Evolutionary conservation across 2,888 invertebrate species (phyloP), one percentile per base, ranked within the genome.

Genomic region (Bhutanitis thaidina): DNA sequence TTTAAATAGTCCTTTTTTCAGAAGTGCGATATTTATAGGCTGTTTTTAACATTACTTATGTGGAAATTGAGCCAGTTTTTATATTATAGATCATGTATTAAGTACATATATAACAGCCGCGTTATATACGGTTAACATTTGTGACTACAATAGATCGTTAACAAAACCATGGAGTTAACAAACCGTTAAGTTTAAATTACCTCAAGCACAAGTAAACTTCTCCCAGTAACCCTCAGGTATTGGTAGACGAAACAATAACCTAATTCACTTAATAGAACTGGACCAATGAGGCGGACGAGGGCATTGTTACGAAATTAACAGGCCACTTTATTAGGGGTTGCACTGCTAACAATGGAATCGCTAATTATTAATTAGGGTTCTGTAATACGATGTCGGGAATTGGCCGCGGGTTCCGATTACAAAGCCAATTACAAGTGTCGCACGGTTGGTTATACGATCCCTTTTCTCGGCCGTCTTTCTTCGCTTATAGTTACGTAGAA

Each of bases 351-450:
- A 75, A 70, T 70, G 60, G 69, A 67, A 66, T 70, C 60, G 69
- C 65, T 74, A 79, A 80, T 81, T 79, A 77, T 74, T 76, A 79
- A 80, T 80, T 75, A 77, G 69, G 72, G 74, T 63, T 65, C 68
- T 67, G 67, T 53, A 57, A 60, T 59, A 58, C 60, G 49, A 64
- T 64, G 64, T 66, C 61, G 57, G 60, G 56, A 62, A 69, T 69
- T 52, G 55, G 35, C 43, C 66, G 64, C 61, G 66, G 70, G 70
- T 65, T 84, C 76, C 70, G 79, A 74, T 86, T 85, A 79, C 88
- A 67, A 71, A 75, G 80, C 74, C 80, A 84, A 86, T 88, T 84
- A 85, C 80, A 73, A 82, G 80, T 81, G 78, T 81, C 80, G 70
- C 61, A 61, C 37, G n/a, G 27, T 72, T 66, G 67, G 71, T 70